Conservation (phyloP, 2,888 invertebrate species). For the Chromoteleia sp. region DNA sequence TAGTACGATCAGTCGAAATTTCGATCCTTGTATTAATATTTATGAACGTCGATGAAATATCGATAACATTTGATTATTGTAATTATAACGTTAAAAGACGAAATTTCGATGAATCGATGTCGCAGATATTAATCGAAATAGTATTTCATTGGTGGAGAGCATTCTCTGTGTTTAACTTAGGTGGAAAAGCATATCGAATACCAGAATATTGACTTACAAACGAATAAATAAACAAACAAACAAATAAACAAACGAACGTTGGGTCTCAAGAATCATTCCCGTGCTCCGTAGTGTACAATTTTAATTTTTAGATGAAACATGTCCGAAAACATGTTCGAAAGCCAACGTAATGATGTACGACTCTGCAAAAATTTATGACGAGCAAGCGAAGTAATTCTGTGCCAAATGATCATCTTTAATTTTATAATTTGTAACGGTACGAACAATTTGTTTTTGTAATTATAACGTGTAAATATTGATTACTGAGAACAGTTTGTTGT, state of each 20-base stretch:
- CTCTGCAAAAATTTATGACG: slow-evolving; percentile 58
- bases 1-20: slow-evolving; percentile 1
- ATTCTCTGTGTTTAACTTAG: slow-evolving; percentile 44
- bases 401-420: slow-evolving; percentile 51
- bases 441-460: slow-evolving; percentile 46
- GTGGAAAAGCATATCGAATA: slow-evolving; percentile 51
- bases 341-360: slow-evolving; percentile 33
- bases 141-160: slow-evolving; percentile 27
- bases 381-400: slow-evolving; percentile 51
- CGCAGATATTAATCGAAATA: slow-evolving; percentile 12
- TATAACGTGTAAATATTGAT: slow-evolving; percentile 40
- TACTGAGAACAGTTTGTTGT: slow-evolving; percentile 39
- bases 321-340: slow-evolving; percentile 30
- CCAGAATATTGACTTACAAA: slow-evolving; percentile 20
- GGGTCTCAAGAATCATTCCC: slow-evolving; percentile 61
- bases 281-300: slow-evolving; percentile 32
- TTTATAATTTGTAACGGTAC: slow-evolving; percentile 43
- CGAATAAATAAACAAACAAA: slow-evolving; percentile 12
- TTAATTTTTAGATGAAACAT: slow-evolving; percentile 33
- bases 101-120: slow-evolving; percentile 2
- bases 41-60: neutral
- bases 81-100: neutral
- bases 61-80: neutral
- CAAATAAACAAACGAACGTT: slow-evolving; percentile 31
- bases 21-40: neutral